phyloP scores from a whole-genome alignment of 2,797 vertebrate genomes.

The Garrulus glandarius region DNA sequence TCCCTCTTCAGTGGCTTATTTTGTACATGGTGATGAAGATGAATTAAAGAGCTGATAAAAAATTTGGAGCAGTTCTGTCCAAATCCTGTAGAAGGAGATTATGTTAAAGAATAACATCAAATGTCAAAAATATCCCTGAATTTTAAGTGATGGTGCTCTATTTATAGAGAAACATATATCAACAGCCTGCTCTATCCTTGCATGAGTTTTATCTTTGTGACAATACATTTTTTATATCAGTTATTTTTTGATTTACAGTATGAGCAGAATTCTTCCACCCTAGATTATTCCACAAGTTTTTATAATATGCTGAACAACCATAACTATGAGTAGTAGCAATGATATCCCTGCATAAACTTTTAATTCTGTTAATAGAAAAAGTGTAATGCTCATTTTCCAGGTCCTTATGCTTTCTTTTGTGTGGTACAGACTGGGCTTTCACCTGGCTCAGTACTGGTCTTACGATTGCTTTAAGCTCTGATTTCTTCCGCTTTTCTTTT shows the following conservation, averaged over 20 bases:
- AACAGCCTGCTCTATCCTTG: neutral
- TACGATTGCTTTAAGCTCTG: neutral
- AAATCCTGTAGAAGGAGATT: neutral
- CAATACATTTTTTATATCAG: neutral
- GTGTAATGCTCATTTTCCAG: neutral
- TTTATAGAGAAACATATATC: neutral
- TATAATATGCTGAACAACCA: neutral
- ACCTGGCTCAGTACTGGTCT: neutral
- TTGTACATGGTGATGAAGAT: neutral
- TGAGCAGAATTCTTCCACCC: neutral
- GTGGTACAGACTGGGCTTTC: neutral
- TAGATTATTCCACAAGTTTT: neutral
- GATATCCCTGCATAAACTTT: neutral
- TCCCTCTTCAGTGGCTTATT: slow-evolving; percentile 34
- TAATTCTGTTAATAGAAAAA: neutral
- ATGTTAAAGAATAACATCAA: neutral
- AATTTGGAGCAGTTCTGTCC: neutral
- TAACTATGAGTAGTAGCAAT: neutral
- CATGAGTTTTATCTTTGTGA: neutral
- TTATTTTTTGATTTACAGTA: neutral
- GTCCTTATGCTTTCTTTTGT: neutral
- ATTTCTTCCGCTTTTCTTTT: neutral
- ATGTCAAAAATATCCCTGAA: neutral
- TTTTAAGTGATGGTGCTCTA: neutral
- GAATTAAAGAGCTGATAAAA: neutral